These are phyloP conservation scores for Embiotoca jacksoni DNA, from an alignment of 2,113 vertebrate genomes.

Conservation along the genomic window DNA sequence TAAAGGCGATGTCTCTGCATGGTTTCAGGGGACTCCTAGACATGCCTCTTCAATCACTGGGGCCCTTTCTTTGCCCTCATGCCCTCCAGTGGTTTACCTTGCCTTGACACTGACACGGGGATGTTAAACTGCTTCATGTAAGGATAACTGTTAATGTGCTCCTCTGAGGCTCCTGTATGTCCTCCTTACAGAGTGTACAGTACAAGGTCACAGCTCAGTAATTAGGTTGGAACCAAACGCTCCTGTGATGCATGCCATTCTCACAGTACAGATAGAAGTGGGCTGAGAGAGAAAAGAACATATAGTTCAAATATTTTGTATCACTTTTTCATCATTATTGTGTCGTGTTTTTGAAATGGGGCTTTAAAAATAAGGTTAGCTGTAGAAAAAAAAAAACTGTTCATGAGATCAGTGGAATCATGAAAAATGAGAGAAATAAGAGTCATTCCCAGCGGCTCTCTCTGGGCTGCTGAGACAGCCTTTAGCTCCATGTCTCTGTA, in stretches of 20 bases:
- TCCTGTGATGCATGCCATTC: too few species aligned
- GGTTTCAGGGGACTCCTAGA: background rate
- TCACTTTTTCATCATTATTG: background rate
- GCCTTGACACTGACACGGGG: background rate
- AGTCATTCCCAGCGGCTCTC: background rate
- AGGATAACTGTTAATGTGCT: background rate
- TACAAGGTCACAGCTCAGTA: background rate
- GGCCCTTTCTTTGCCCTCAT: background rate
- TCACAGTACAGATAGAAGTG: too few species aligned
- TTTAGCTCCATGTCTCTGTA: background rate
- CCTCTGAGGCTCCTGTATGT: background rate
- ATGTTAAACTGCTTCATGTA: constrained; percentile 1
- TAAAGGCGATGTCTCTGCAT: background rate
- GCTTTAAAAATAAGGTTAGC: constrained; percentile 12
- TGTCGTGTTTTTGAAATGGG: constrained; percentile 1
- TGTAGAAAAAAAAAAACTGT: background rate
- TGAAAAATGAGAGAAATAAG: constrained; percentile 30
- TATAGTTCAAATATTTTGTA: background rate
- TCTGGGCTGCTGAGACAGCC: background rate
- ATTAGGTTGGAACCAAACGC: background rate
- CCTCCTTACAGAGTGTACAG: background rate
- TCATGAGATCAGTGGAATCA: constrained; percentile 19
- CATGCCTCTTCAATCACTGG: background rate
- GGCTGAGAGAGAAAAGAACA: background rate
- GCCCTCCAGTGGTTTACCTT: too few species aligned